Percentiles rank a stretch among this genome's conserved stretches.
Evolutionary conservation across 2,797 vertebrate species (phyloP).

Genomic region (Notolepis coatsorum): DNA sequence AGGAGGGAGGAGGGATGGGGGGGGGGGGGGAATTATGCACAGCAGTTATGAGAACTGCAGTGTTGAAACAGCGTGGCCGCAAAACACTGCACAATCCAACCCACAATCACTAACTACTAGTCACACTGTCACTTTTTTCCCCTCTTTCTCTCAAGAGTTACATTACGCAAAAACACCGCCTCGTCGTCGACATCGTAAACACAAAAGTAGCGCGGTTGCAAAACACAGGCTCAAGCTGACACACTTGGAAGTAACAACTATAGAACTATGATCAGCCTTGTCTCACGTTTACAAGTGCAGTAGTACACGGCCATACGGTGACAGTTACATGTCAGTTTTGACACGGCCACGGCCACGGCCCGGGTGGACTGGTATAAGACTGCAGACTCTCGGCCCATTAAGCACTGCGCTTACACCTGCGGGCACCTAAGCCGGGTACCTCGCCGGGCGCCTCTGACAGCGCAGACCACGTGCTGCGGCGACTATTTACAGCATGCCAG

Average conservation of each 20-base stretch:
- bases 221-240: constrained; percentile 8
- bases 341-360: neutral
- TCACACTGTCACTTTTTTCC: constrained; percentile 53
- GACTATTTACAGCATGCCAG: constrained; percentile 68
- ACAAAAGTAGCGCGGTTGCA: constrained; percentile 38
- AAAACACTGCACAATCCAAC: constrained; percentile 56
- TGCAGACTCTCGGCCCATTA: no score
- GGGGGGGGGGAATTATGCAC: constrained; percentile 23
- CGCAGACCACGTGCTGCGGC: constrained; percentile 66
- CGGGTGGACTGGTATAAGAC: neutral
- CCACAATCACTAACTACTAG: constrained; percentile 45
- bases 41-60: constrained; percentile 77
- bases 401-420: constrained; percentile 42
- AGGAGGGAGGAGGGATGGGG: constrained; percentile 36
- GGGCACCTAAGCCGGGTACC: constrained; percentile 26
- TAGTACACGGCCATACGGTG: neutral
- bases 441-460: constrained; percentile 25
- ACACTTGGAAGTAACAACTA: neutral
- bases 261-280: no score
- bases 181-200: neutral
- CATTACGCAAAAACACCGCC: neutral
- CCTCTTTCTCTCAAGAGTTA: constrained; percentile 61
- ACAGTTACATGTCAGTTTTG: neutral
- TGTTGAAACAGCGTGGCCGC: constrained; percentile 77
- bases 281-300: neutral